Percentiles rank a stretch among this genome's conserved stretches.
Conservation (phyloP, 2,797 vertebrate species). For the Schizopygopsis malacanthus region DNA sequence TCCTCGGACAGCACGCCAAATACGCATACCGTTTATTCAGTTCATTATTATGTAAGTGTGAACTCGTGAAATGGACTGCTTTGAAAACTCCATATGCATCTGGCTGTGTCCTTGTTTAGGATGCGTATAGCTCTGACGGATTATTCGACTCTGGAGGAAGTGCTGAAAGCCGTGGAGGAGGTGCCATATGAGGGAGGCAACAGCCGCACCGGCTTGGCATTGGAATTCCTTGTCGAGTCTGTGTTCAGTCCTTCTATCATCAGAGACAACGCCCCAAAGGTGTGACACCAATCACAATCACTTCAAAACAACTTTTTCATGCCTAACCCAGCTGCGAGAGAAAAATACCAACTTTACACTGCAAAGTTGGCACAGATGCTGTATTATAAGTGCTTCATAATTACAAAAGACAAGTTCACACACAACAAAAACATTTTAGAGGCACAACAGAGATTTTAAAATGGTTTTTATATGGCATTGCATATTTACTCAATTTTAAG, state of each 20-base stretch:
- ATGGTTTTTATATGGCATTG: neutral
- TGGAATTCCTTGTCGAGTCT: slow-evolving; percentile 78
- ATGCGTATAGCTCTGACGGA: slow-evolving; percentile 84
- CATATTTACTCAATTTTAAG: neutral
- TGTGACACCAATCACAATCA: slow-evolving; percentile 53
- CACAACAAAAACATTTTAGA: neutral
- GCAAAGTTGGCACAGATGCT: neutral
- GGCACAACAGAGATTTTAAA: neutral
- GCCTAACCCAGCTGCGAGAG: neutral
- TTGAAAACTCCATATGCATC: neutral
- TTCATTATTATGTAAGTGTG: too few species aligned
- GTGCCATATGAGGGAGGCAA: slow-evolving; percentile 77
- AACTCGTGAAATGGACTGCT: neutral
- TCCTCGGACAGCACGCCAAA: too few species aligned
- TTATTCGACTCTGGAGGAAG: slow-evolving; percentile 75
- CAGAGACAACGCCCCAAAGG: slow-evolving; percentile 84
- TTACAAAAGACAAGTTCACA: slow-evolving; percentile 1
- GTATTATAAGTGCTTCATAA: neutral
- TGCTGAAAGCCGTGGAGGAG: slow-evolving; percentile 76
- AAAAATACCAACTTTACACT: neutral
- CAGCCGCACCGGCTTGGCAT: slow-evolving; percentile 79
- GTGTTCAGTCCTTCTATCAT: slow-evolving; percentile 75
- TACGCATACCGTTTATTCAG: too few species aligned
- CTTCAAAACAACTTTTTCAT: slow-evolving; percentile 3
- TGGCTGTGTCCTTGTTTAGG: slow-evolving; percentile 64